Evolutionary conservation across 2,113 vertebrate species (phyloP).

Genomic region (Callorhinus ursinus): DNA sequence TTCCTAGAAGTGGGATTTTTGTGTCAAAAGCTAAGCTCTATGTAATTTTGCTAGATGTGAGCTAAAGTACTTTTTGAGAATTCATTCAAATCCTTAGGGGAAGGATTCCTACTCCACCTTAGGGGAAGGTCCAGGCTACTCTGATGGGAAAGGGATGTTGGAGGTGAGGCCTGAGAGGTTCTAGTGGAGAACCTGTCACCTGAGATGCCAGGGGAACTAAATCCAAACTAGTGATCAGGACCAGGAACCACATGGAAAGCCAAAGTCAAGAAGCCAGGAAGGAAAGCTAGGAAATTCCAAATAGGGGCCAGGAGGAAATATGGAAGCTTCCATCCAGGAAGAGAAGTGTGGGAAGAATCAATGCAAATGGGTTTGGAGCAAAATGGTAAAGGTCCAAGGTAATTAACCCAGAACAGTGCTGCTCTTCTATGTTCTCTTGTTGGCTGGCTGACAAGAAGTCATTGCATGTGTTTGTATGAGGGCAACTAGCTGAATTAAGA

Average conservation of each 20-base stretch:
- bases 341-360: not conserved
- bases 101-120: no score
- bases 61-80: not conserved
- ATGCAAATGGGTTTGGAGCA: not conserved
- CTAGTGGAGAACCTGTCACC: not conserved
- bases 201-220: not conserved
- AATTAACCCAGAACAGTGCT: not conserved
- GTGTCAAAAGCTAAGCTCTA: not conserved
- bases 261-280: not conserved
- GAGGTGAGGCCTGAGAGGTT: not conserved
- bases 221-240: not conserved
- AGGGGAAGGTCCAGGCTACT: not conserved
- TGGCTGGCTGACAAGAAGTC: not conserved
- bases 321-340: not conserved
- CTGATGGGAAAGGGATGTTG: not conserved
- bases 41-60: not conserved
- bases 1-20: not conserved
- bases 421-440: not conserved
- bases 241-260: not conserved
- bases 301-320: not conserved
- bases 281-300: not conserved
- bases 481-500: not conserved
- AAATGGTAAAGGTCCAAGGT: not conserved
- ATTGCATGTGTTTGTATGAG: not conserved
- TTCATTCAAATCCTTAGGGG: not conserved